Conservation (phyloP, 2,888 invertebrate genomes). For the Lasioglossum pauxillum region DNA sequence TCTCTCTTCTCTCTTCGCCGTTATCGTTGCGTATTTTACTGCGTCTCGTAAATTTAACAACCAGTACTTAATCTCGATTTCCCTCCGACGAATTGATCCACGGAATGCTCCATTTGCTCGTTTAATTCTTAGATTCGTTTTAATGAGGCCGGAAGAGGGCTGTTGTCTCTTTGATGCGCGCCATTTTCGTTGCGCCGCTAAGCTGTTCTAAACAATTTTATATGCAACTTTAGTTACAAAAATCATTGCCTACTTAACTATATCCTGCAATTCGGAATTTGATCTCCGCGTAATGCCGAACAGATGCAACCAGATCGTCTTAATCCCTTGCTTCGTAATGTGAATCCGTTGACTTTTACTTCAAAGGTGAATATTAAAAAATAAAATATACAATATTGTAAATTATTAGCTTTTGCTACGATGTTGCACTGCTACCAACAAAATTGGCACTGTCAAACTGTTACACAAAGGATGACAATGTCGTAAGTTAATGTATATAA, state of each 20-base stretch:
- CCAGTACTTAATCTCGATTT: slow-evolving; percentile 32
- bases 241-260: not conserved
- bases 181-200: not conserved
- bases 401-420: no score
- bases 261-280: not conserved
- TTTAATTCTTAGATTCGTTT: slow-evolving; percentile 12
- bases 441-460: not conserved
- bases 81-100: slow-evolving; percentile 7
- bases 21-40: slow-evolving; percentile 40
- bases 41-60: slow-evolving; percentile 42
- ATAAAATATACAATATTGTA: not conserved
- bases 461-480: not conserved
- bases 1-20: not conserved
- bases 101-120: slow-evolving; percentile 9
- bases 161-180: slow-evolving; percentile 3
- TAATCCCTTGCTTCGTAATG: not conserved
- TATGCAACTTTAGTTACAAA: not conserved
- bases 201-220: not conserved
- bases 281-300: not conserved
- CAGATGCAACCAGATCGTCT: not conserved
- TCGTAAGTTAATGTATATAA: no score
- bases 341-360: no score
- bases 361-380: no score
- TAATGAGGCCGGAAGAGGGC: not conserved
- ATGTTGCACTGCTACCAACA: no score